phyloP scores from a whole-genome alignment of 1,140 invertebrate genomes.

The Armadillidium nasatum region DNA sequence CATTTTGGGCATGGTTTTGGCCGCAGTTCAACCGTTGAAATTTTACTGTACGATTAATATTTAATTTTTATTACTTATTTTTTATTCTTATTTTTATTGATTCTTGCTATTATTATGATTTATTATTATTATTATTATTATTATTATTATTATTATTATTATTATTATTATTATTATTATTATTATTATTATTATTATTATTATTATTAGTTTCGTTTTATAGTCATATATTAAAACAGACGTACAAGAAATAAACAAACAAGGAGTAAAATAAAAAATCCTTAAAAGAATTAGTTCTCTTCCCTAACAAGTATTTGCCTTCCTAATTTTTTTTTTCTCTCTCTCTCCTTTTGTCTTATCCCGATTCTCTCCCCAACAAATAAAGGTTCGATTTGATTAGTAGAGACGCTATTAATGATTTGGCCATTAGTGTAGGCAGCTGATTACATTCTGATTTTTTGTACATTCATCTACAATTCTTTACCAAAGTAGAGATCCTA shows the following conservation, averaged over 20 bases:
- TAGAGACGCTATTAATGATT: background rate
- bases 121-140: background rate
- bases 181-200: background rate
- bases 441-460: background rate
- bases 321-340: background rate
- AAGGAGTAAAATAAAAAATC: too few relatives aligned
- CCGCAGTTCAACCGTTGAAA: too few relatives aligned
- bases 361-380: background rate
- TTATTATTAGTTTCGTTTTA: too few relatives aligned
- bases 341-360: background rate
- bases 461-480: background rate
- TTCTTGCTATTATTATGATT: too few relatives aligned
- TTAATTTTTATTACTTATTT: too few relatives aligned
- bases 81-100: too few relatives aligned
- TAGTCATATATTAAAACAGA: too few relatives aligned
- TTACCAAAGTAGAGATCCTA: too few relatives aligned
- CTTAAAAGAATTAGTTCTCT: too few relatives aligned
- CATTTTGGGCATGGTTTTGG: too few relatives aligned
- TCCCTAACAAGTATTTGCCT: background rate
- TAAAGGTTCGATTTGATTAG: background rate
- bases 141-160: slow-evolving; percentile 10
- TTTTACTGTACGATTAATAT: too few relatives aligned
- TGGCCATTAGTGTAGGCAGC: slow-evolving; percentile 4
- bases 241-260: too few relatives aligned
- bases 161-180: slow-evolving; percentile 12